Conservation (phyloP, 1,140 invertebrate genomes). For the Drosophila virilis region DNA sequence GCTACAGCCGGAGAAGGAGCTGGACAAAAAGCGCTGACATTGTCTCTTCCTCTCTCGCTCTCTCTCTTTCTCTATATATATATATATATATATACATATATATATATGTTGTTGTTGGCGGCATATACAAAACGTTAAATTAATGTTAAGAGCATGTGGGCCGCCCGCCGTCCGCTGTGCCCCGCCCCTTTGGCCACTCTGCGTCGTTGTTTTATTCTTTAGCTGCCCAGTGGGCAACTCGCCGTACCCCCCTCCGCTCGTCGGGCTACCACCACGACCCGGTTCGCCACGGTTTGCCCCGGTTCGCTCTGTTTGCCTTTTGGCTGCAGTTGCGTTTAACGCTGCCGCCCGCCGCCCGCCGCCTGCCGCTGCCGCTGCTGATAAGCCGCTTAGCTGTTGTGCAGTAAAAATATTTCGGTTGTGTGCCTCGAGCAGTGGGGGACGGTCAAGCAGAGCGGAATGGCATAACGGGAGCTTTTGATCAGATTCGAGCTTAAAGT, state of each 20-base stretch:
- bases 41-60: neutral
- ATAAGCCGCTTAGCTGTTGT: constrained; percentile 54
- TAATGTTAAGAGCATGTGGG: constrained; percentile 57
- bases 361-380: constrained; percentile 16
- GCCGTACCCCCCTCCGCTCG: neutral
- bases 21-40: constrained; percentile 9
- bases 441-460: constrained; percentile 24
- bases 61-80: neutral
- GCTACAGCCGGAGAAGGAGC: neutral
- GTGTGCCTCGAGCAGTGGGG: constrained; percentile 27
- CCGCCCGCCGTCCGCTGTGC: constrained; percentile 1
- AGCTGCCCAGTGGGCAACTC: constrained; percentile 3
- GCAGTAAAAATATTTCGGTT: constrained; percentile 45
- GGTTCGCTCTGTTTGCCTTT: constrained; percentile 33
- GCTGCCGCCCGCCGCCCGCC: neutral
- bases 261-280: neutral
- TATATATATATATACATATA: no score
- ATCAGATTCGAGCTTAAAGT: constrained; percentile 27
- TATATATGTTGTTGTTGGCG: constrained; percentile 11
- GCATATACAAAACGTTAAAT: constrained; percentile 52
- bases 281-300: neutral
- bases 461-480: constrained; percentile 29
- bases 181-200: neutral
- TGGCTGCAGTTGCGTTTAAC: constrained; percentile 36
- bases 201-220: constrained; percentile 4